A percentile compares a stretch with the other conserved stretches of the same genome.
Conservation (phyloP, 2,113 vertebrate species). For the Pongo abelii region DNA sequence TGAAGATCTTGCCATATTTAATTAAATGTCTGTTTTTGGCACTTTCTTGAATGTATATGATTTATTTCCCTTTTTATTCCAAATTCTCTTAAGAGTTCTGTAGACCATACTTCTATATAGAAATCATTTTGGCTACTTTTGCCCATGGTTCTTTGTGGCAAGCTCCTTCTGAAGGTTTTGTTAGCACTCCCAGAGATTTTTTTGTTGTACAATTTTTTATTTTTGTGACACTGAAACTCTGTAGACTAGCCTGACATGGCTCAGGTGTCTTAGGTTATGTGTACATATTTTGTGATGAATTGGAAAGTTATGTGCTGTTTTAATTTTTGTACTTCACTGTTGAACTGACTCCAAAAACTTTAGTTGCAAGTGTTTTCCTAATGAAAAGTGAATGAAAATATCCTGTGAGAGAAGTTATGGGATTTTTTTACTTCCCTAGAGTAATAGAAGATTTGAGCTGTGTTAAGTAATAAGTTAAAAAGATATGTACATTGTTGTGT, state of each 20-base stretch:
- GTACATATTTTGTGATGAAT: background rate
- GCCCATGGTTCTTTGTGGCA: background rate
- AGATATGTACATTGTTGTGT: background rate
- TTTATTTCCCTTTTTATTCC: background rate
- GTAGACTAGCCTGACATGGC: background rate
- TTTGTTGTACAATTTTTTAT: slow-evolving; percentile 7
- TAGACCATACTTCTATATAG: background rate
- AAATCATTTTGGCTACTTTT: slow-evolving; percentile 17
- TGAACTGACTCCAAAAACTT: background rate
- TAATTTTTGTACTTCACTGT: background rate
- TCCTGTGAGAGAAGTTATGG: background rate
- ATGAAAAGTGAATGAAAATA: background rate
- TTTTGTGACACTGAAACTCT: background rate
- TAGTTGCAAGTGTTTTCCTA: background rate
- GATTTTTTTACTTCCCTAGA: slow-evolving; percentile 5
- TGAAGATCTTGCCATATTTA: slow-evolving; percentile 31
- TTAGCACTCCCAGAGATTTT: background rate
- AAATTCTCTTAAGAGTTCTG: background rate
- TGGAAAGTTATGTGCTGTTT: background rate
- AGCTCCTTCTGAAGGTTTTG: slow-evolving; percentile 9
- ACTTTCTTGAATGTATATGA: slow-evolving; percentile 1
- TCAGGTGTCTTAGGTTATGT: background rate
- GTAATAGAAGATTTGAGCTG: background rate
- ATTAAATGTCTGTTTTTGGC: slow-evolving; percentile 45
- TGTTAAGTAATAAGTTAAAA: slow-evolving; percentile 13